Percentiles rank a stretch among this genome's conserved stretches.
These are phyloP conservation scores for Sinocyclocheilus anophthalmus DNA, from an alignment of 2,113 vertebrate species.

Conservation along the genomic window DNA sequence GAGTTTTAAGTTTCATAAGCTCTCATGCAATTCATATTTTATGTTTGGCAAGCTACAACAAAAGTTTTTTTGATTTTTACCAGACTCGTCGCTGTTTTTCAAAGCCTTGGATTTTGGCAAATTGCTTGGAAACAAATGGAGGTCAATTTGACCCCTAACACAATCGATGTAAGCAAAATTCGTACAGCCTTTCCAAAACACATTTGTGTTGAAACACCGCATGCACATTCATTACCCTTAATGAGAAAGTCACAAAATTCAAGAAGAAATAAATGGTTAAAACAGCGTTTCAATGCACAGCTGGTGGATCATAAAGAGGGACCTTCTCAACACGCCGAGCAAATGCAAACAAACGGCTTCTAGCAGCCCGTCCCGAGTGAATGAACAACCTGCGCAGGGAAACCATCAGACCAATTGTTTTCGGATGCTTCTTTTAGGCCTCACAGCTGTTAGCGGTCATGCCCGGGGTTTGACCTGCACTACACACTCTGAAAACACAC, in stretches of 20 bases:
- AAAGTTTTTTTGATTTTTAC: not conserved
- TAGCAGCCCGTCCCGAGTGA: not conserved
- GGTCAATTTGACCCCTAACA: not conserved
- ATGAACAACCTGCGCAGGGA: not conserved
- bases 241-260: not conserved
- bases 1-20: not conserved
- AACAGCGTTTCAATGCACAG: not conserved
- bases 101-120: not conserved
- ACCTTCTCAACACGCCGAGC: not conserved
- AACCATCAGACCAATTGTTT: slow-evolving; percentile 3
- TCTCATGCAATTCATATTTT: not conserved
- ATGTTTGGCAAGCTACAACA: not conserved
- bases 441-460: not conserved
- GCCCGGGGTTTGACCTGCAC: not conserved
- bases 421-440: not conserved
- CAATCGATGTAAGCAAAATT: not conserved
- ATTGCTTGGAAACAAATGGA: not conserved
- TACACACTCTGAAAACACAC: not conserved
- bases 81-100: not conserved
- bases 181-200: not conserved
- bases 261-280: not conserved
- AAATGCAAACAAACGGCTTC: not conserved
- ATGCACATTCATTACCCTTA: not conserved
- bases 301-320: not conserved
- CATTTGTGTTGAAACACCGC: not conserved